Evolutionary conservation across 2,113 vertebrate genomes (phyloP), one percentile per base, ranked within the genome.

Genomic region (Eonycteris spelaea): DNA sequence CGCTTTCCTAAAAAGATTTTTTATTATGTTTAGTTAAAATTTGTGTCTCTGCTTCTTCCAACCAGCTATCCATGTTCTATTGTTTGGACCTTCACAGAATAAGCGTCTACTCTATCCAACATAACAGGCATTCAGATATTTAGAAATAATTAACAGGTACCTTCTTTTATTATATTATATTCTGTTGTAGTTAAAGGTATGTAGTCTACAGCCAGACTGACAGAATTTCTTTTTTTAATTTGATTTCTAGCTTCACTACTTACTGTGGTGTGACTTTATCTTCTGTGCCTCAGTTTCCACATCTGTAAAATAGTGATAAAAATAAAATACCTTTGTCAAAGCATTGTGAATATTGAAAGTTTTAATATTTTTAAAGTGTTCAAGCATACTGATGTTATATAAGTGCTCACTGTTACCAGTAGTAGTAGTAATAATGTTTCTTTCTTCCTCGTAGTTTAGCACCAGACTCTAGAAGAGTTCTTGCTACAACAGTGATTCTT

Each of bases 21-120:
- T 90, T 75, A 33, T 79, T 84, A 43, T 68, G 7, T 77, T 90
- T 65, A 65, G 21, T 83, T 96, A 78, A 90, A 90, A 73, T 75
- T 55, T 59, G 6, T 92, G n/a, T 63, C 38, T 67, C 55, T 74
- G 38, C n/a, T 67, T 95, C 75, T 93, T 95, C 51, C 12, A 86
- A 40, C 9, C 30, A 82, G 59, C 38, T 28, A 70, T 70, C 38
- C 38, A 78, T 77, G 71, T 80, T 73, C 74, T 85, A 1, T 79
- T 90, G 19, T 35, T 74, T 96, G 43, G 9, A 55, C 5, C 43
- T 79, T 59, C 45, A 73, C 9, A 94, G 35, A 78, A 26, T 86
- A 80, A 59, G 30, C 73, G 10, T 97, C 70, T 91, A 30, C n/a
- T 59, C 21, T 80, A 22, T 85, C 59, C 77, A 95, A 33, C 63